Evolutionary conservation across 1,140 invertebrate species (phyloP).

Genomic region (Tetragnatha versicolor): DNA sequence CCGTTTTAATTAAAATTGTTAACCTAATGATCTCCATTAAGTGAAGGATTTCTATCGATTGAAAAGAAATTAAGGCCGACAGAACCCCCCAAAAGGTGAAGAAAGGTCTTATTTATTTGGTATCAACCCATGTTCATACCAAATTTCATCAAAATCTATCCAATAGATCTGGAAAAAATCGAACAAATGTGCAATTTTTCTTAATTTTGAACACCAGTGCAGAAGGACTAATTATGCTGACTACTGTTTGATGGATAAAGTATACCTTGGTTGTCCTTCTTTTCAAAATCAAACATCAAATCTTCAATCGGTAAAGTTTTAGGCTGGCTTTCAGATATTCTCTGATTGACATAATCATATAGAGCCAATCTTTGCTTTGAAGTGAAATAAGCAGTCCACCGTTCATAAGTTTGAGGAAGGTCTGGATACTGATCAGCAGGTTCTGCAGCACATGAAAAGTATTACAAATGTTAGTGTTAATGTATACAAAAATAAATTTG

Average conservation of each 20-base stretch:
- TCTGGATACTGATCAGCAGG: neutral
- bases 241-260: no score
- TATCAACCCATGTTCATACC: no score
- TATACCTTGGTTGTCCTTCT: constrained; percentile 58
- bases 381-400: constrained; percentile 56
- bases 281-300: constrained; percentile 59
- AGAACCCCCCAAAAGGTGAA: no score
- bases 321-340: constrained; percentile 56
- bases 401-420: constrained; percentile 58
- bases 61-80: no score
- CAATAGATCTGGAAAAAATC: no score
- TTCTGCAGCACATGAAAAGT: neutral
- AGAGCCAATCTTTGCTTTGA: constrained; percentile 59
- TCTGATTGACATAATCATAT: constrained; percentile 59
- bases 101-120: no score
- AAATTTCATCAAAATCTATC: no score
- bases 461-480: neutral
- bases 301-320: constrained; percentile 58
- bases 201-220: no score
- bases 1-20: no score
- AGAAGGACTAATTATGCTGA: neutral
- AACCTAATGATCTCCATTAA: no score
- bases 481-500: neutral
- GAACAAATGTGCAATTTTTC: no score
- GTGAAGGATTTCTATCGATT: no score